Evolutionary conservation across 2,888 invertebrate genomes (phyloP), one percentile per base, ranked within the genome.

Genomic region (Cerastis leucographa): DNA sequence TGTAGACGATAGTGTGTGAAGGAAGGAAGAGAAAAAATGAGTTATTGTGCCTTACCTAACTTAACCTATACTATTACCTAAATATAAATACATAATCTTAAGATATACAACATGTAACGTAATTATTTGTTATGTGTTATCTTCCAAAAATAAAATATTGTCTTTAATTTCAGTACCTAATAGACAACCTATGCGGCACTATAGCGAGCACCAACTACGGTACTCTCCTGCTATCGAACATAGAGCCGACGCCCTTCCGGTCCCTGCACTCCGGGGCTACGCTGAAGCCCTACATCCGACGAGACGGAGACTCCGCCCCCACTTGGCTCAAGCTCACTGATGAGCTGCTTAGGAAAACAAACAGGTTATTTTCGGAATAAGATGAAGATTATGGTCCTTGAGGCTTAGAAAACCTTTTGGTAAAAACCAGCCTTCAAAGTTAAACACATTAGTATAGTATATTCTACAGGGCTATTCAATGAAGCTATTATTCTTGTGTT

Each of bases 211-310:
- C 91, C 0, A 91, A 88, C 81, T 95, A 95, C 89, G 95, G 97
- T 69, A 95, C 97, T 0, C 90, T 97, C 69, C 91, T 98, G 25
- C 95, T 97, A 42, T 97, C 97, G 1, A 92, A 93, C 78, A 93
- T 94, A 44, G 97, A 97, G 81, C 94, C 97, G 40, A 93, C 97
- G 64, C 91, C 97, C 22, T 97, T 98, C 90, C 97, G 98, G 76
- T 98, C 98, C 49, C 97, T 98, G 0, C 97, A 98, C 91, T 98
- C 98, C 9, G 97, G 97, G 83, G 97, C 98, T 72, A 94, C 97
- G 73, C 97, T 99, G 75, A 98, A 98, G 93, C 99, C 99, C 0
- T 99, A 98, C 93, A 99, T 99, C 84, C 97, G 98, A 84, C 96
- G 98, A 86, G 98, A 99, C 91, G 92, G 93, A 12, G 96, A 97